Conservation (phyloP, 2,797 vertebrate genomes). For the Atherinosoma microstoma region DNA sequence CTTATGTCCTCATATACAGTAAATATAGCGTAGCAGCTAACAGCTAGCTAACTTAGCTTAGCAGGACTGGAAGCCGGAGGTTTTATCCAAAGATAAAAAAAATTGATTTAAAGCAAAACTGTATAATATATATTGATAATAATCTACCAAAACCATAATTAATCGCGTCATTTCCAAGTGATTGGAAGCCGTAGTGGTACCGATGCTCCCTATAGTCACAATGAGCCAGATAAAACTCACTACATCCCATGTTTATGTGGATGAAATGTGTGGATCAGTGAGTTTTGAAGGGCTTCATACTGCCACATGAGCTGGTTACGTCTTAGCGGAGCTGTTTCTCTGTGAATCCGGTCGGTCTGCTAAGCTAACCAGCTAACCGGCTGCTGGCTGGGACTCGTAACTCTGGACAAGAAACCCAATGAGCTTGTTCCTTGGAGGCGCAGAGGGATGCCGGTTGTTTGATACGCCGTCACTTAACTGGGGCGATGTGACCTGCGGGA, state of each 20-base stretch:
- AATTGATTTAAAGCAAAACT: neutral
- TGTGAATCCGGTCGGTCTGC: constrained; percentile 14
- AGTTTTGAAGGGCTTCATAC: neutral
- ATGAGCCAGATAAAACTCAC: neutral
- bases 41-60: constrained; percentile 10
- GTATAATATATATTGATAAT: neutral
- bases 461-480: constrained; percentile 5
- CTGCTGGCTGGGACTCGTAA: neutral
- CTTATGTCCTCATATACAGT: neutral
- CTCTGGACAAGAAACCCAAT: neutral
- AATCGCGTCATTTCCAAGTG: neutral
- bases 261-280: neutral
- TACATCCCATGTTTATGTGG: neutral
- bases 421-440: neutral
- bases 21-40: constrained; percentile 2
- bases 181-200: neutral
- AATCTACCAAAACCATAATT: neutral
- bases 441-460: neutral
- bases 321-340: neutral
- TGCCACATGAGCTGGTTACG: neutral
- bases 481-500: constrained; percentile 35
- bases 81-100: neutral
- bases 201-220: neutral
- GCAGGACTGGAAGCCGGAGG: neutral
- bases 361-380: constrained; percentile 6